Percentiles rank a stretch among this genome's conserved stretches.
Evolutionary conservation across 2,797 vertebrate species (phyloP).

Genomic region (Triplophysa bombifrons): DNA sequence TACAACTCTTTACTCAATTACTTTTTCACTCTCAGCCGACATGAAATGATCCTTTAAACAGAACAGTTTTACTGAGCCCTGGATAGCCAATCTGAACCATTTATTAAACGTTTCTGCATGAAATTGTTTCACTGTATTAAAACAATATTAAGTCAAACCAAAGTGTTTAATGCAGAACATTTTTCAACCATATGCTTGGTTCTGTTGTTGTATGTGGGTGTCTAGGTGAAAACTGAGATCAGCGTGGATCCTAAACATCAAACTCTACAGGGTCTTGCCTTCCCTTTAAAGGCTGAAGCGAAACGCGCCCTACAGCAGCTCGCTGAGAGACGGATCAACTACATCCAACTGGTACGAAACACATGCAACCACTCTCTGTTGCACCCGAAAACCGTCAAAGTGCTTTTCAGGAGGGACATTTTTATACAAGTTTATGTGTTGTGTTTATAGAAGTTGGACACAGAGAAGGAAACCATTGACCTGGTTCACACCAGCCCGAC

Average conservation of each 20-base stretch:
- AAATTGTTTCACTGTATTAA: neutral
- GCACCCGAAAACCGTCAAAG: too few relatives aligned
- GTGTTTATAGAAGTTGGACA: slow-evolving; percentile 80
- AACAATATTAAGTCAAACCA: neutral
- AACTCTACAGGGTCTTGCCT: slow-evolving; percentile 92
- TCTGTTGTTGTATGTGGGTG: slow-evolving; percentile 77
- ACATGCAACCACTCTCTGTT: neutral
- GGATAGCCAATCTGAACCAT: too few relatives aligned
- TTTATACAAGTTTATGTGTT: neutral
- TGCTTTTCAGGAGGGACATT: neutral
- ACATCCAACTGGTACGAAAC: slow-evolving; percentile 88
- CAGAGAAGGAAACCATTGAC: slow-evolving; percentile 91
- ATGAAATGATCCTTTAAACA: too few relatives aligned
- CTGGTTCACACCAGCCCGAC: slow-evolving; percentile 91
- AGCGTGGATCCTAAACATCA: slow-evolving; percentile 95
- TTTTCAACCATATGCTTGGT: neutral
- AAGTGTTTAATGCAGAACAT: neutral
- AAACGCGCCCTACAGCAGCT: slow-evolving; percentile 88
- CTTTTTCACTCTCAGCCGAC: neutral
- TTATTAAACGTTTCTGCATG: too few relatives aligned
- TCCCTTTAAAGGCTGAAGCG: slow-evolving; percentile 88
- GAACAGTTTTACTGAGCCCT: too few relatives aligned
- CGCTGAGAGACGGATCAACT: slow-evolving; percentile 88
- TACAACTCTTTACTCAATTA: neutral
- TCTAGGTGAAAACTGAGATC: slow-evolving; percentile 92